Evolutionary conservation across 37 sponge, comb jelly and placozoan genomes (phyloP).

Genomic region (Cladorhizidae sp.): DNA sequence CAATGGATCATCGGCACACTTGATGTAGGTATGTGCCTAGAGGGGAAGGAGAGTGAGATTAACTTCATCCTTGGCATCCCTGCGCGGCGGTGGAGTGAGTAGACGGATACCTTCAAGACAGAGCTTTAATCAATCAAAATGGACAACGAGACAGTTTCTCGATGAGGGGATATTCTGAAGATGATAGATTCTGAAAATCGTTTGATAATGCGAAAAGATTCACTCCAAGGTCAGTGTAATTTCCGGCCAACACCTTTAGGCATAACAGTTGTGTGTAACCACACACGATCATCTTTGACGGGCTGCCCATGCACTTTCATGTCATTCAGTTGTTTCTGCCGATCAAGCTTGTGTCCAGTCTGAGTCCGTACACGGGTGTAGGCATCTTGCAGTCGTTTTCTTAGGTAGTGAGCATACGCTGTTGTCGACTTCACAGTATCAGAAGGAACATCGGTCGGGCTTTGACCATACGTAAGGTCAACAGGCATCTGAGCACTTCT

Average conservation of each 20-base stretch:
- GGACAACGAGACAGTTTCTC: background rate
- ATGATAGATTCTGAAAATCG: background rate
- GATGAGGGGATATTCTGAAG: background rate
- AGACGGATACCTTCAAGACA: too few relatives aligned
- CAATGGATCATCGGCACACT: too few relatives aligned
- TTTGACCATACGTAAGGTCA: constrained; percentile 14
- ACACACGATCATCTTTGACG: background rate
- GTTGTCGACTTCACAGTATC: background rate
- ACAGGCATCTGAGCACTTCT: constrained; percentile 33
- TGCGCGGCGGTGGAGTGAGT: too few relatives aligned
- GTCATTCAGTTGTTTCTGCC: background rate
- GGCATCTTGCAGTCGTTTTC: background rate
- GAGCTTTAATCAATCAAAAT: background rate
- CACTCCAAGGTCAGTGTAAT: constrained; percentile 35
- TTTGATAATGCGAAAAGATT: constrained; percentile 23
- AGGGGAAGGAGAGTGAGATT: too few relatives aligned
- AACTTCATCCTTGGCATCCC: too few relatives aligned
- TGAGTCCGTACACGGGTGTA: background rate
- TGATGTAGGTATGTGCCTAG: too few relatives aligned
- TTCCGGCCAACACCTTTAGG: constrained; percentile 19
- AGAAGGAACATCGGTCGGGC: too few relatives aligned
- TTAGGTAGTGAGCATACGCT: background rate
- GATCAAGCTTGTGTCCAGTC: too few relatives aligned
- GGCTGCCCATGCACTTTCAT: too few relatives aligned
- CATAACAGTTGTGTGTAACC: constrained; percentile 18